Conservation (phyloP, 2,888 invertebrate genomes). For the Drosophila tripunctata region DNA sequence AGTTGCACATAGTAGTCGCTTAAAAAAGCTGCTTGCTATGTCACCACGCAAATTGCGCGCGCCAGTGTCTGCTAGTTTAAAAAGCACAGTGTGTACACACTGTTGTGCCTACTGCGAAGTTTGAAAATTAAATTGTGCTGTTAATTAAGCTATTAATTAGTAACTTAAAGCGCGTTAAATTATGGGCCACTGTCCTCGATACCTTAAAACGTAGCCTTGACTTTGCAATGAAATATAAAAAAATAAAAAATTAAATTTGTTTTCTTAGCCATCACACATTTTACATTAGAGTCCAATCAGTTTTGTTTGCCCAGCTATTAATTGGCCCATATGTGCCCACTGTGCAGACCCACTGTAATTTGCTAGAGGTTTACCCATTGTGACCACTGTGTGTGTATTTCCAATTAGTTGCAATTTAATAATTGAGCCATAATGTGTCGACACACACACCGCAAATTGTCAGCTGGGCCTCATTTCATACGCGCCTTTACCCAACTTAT, state of each 20-base stretch:
- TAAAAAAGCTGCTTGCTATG: conserved; percentile 23
- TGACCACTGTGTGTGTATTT: conserved; percentile 53
- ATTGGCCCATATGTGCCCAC: conserved; percentile 26
- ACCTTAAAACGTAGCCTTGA: conserved; percentile 22
- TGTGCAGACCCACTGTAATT: not conserved
- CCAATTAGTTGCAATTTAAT: conserved; percentile 71
- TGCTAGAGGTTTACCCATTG: too few species aligned
- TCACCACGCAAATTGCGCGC: not conserved
- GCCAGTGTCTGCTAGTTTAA: not conserved
- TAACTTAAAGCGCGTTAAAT: conserved; percentile 3
- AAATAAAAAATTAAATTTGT: conserved; percentile 13
- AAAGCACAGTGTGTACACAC: conserved; percentile 5
- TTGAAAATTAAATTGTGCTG: not conserved
- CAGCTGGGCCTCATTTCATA: conserved; percentile 27
- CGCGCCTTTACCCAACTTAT: conserved; percentile 55
- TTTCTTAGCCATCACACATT: conserved; percentile 46
- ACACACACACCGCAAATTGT: conserved; percentile 42
- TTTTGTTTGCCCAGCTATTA: conserved; percentile 30
- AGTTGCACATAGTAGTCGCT: not conserved
- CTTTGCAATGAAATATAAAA: conserved; percentile 28
- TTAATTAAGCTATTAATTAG: conserved; percentile 35
- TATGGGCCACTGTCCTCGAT: not conserved
- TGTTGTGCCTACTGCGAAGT: not conserved
- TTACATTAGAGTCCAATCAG: conserved; percentile 45
- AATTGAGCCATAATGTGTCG: conserved; percentile 71